Evolutionary conservation across 1,140 invertebrate genomes (phyloP).

Genomic region (Andrena cerasifolii): DNA sequence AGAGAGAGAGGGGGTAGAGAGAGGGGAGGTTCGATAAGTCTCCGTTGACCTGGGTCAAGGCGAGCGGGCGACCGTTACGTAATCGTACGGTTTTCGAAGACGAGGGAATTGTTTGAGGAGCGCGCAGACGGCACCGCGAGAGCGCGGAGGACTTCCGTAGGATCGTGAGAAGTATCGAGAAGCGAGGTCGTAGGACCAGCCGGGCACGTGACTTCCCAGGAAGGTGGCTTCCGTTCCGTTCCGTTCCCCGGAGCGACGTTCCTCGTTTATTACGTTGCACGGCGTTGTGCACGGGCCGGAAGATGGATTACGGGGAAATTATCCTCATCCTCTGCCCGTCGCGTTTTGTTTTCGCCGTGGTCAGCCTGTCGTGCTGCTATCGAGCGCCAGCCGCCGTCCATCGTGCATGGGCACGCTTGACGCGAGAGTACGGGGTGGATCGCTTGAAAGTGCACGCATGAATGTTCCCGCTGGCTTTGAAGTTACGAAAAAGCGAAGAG

Average conservation of each 20-base stretch:
- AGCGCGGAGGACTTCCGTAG: slow-evolving; percentile 24
- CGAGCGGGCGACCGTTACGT: slow-evolving; percentile 29
- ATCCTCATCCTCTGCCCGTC: slow-evolving; percentile 20
- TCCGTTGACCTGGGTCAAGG: slow-evolving; percentile 54
- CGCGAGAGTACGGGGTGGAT: too few relatives aligned
- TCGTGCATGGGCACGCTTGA: too few relatives aligned
- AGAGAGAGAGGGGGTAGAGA: too few relatives aligned
- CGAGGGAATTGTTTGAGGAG: slow-evolving; percentile 24
- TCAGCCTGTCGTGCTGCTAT: not conserved
- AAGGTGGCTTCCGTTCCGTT: slow-evolving; percentile 48
- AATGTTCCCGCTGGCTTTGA: too few relatives aligned
- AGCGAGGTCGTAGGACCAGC: slow-evolving; percentile 58
- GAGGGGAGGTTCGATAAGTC: slow-evolving; percentile 27
- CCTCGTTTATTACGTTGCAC: slow-evolving; percentile 28
- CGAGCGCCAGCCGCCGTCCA: not conserved
- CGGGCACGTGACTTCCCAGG: slow-evolving; percentile 57
- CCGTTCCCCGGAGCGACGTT: not conserved
- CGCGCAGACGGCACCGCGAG: slow-evolving; percentile 19
- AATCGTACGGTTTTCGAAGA: slow-evolving; percentile 8
- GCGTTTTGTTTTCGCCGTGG: slow-evolving; percentile 10
- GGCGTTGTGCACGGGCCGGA: not conserved
- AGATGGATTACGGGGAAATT: slow-evolving; percentile 33
- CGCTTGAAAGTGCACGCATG: too few relatives aligned
- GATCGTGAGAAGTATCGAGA: slow-evolving; percentile 69
- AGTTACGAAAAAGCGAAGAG: too few relatives aligned